Base-by-base conservation (phyloP, 2,113 vertebrate genomes). In the Limanda limanda region DNA sequence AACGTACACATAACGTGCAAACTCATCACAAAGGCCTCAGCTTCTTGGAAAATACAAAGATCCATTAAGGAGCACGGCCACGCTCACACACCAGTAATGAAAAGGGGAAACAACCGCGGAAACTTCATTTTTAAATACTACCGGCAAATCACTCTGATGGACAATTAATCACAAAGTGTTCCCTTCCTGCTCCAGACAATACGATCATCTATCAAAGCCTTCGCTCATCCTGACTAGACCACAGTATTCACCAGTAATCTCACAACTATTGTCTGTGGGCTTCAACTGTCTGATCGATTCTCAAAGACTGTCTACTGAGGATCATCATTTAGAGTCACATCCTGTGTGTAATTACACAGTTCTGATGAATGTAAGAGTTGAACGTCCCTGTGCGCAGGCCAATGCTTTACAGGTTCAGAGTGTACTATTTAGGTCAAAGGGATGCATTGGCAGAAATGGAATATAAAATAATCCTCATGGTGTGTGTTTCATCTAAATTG, bases 121-220 rank as follows among this genome's bases (percentile, higher is more conserved):
- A 58, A 60, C 31, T 10, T 54, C 68, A 12, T 79, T 82, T 88
- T 91, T 86, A 51, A 72, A 62, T 68, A 81, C 86, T 89, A 90
- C 79, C 65, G 45, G 81, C 74, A 78, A 84, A 93, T 90, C 74
- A 60, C 72, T 47, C 79, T 74, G 87, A 89, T 84, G 57, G 83
- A 89, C 82, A 92, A 94, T 93, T 86, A 93, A 93, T 94, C 92
- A 92, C 86, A 92, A 92, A 92, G 86, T 88, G 87, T 84, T 90
- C 48, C 35, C 82, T 91, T 88, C 83, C 91, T 87, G 82, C 76
- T 88, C 86, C 81, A 82, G 80, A 89, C 47, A 20, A 94, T 88
- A 79, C 12, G 25, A 40, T 81, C 89, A 93, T 94, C 90, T 88
- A 93, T 94, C 92, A 94, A 87, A 88, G 68, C 65, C 78, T 74